Evolutionary conservation across 2,888 invertebrate species (phyloP).

Genomic region (Tipula confusa): DNA sequence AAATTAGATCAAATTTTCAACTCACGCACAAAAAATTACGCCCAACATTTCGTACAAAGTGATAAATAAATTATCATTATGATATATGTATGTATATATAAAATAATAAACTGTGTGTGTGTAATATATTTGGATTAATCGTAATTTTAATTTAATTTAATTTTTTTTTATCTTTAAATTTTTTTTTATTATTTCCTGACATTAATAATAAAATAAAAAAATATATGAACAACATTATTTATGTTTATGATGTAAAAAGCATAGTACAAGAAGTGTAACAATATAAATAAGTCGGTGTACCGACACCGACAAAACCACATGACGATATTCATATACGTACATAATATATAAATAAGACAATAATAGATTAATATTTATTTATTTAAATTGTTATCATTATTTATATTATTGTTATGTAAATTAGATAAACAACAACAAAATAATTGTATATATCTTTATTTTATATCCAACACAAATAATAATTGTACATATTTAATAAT

Average conservation of each 20-base stretch:
- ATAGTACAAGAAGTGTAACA: not conserved
- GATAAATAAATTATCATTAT: slow-evolving; percentile 8
- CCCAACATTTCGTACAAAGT: not conserved
- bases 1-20: slow-evolving; percentile 6
- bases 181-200: not conserved
- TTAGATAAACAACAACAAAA: not conserved
- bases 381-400: not conserved
- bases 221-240: not conserved
- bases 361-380: not conserved
- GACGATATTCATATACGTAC: not conserved
- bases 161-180: not conserved
- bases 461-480: not conserved
- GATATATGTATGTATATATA: too few species aligned
- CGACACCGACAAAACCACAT: not conserved
- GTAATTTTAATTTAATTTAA: slow-evolving; percentile 6
- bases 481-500: not conserved
- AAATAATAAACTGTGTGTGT: not conserved
- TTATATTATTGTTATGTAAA: slow-evolving; percentile 4
- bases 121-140: slow-evolving; percentile 20
- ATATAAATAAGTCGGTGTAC: not conserved
- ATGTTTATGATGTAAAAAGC: not conserved
- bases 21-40: not conserved
- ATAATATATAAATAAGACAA: not conserved
- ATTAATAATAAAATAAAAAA: not conserved
- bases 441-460: not conserved